phyloP scores from a whole-genome alignment of 2,797 vertebrate species.

The Botia almorhae region DNA sequence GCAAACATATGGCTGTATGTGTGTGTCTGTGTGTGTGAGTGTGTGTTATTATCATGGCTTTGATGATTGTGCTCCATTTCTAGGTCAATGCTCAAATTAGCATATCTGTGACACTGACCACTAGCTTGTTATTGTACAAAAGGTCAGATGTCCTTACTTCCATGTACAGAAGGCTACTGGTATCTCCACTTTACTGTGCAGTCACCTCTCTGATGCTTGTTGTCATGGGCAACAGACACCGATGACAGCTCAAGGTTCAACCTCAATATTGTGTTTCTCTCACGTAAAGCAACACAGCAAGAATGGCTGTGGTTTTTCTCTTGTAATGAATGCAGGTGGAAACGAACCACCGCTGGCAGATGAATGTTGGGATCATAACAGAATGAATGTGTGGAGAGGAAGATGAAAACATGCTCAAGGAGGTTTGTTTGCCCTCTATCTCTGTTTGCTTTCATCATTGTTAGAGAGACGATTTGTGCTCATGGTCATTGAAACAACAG shows the following conservation, averaged over 20 bases:
- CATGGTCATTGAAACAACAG: slow-evolving; percentile 20
- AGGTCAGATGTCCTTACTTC: too few species aligned
- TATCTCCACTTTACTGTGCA: slow-evolving; percentile 75
- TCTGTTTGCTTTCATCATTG: slow-evolving; percentile 29
- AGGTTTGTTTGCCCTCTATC: slow-evolving; percentile 14
- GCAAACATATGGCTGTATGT: slow-evolving; percentile 56
- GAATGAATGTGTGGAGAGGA: slow-evolving; percentile 6
- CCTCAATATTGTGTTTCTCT: slow-evolving; percentile 14
- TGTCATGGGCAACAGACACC: slow-evolving; percentile 70
- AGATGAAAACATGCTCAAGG: slow-evolving; percentile 36
- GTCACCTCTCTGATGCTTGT: slow-evolving; percentile 70
- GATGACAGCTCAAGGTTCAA: slow-evolving; percentile 22
- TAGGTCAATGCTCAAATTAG: too few species aligned
- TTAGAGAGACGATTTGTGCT: slow-evolving; percentile 32
- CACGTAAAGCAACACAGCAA: slow-evolving; percentile 9
- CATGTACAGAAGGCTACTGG: slow-evolving; percentile 61
- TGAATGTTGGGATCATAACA: slow-evolving; percentile 28
- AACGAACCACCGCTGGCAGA: slow-evolving; percentile 16
- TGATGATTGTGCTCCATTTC: background rate
- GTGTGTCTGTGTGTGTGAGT: too few species aligned
- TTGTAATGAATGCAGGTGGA: background rate
- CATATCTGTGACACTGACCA: too few species aligned
- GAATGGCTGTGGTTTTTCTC: background rate
- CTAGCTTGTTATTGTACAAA: too few species aligned
- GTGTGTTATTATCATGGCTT: background rate